Percentiles rank a stretch among this genome's conserved stretches.
phyloP scores from a whole-genome alignment of 2,888 invertebrate species.

The Cheilosia vernalis region DNA sequence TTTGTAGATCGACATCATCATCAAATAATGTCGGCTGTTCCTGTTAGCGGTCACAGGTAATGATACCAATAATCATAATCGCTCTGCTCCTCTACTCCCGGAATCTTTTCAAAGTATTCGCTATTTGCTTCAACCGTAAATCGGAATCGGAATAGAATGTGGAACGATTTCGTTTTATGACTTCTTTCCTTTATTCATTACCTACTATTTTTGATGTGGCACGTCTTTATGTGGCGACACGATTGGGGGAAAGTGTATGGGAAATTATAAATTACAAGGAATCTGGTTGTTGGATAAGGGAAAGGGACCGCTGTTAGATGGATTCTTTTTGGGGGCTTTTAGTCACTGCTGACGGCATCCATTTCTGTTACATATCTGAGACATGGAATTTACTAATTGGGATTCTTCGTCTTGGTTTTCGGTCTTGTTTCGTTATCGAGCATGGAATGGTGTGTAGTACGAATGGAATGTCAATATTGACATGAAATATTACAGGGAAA shows the following conservation, averaged over 20 bases:
- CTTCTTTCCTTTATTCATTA: constrained; percentile 63
- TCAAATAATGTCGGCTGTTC: constrained; percentile 66
- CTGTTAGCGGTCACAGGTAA: constrained; percentile 70
- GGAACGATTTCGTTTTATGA: constrained; percentile 65
- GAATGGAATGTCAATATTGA: constrained; percentile 39
- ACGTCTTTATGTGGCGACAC: neutral
- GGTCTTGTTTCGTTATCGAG: neutral
- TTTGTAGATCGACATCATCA: constrained; percentile 66
- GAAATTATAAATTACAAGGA: constrained; percentile 62
- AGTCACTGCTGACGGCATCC: constrained; percentile 44
- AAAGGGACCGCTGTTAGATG: constrained; percentile 44
- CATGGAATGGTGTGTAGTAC: constrained; percentile 24
- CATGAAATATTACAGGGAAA: constrained; percentile 9
- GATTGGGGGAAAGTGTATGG: neutral
- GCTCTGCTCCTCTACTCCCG: constrained; percentile 32
- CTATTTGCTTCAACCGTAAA: constrained; percentile 45
- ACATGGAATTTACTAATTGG: constrained; percentile 67
- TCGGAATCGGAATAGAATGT: constrained; percentile 58
- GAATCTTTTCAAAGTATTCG: constrained; percentile 33
- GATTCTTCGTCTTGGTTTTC: constrained; percentile 49
- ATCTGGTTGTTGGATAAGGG: constrained; percentile 38
- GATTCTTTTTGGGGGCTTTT: constrained; percentile 39
- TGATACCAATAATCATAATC: constrained; percentile 72
- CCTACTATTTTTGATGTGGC: constrained; percentile 34
- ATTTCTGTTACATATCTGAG: constrained; percentile 46